A percentile compares a stretch with the other conserved stretches of the same genome.
These are phyloP conservation scores for Ceyx cyanopectus DNA, from an alignment of 2,113 vertebrate genomes.

Conservation along the genomic window DNA sequence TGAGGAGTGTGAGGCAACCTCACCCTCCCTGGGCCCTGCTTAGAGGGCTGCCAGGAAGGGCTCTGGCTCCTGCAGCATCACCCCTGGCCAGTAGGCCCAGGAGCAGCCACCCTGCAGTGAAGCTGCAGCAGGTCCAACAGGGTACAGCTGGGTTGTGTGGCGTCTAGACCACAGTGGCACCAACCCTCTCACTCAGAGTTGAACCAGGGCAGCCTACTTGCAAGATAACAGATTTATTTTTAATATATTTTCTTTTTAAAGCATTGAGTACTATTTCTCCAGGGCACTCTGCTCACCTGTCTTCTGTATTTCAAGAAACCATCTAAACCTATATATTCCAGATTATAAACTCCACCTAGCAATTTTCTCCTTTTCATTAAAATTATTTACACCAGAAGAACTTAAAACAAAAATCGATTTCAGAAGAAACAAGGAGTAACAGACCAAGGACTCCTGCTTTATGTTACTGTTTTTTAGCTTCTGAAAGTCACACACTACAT, in stretches of 20 bases:
- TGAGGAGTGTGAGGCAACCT: not conserved
- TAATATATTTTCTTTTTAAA: not conserved
- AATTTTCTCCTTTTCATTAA: constrained; percentile 66
- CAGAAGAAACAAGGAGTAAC: constrained; percentile 27
- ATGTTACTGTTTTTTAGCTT: not conserved
- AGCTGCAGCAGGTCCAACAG: not conserved
- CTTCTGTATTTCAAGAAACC: constrained; percentile 23
- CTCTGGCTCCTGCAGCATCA: not conserved
- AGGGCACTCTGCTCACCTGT: not conserved
- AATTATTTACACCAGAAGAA: constrained; percentile 69
- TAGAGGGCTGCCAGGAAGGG: not conserved
- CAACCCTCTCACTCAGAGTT: accelerated
- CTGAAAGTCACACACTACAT: not conserved
- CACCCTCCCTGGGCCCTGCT: not conserved
- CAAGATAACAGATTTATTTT: not conserved
- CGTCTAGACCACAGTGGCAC: not conserved
- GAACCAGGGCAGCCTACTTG: not conserved
- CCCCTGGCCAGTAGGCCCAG: not conserved
- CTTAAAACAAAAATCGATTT: constrained; percentile 61
- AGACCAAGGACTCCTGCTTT: constrained; percentile 26
- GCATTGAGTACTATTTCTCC: not conserved
- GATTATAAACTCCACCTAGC: constrained; percentile 40
- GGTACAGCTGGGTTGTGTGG: not conserved
- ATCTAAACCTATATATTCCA: constrained; percentile 33
- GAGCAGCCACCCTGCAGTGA: not conserved